phyloP scores from a whole-genome alignment of 2,888 invertebrate genomes.

The Trissolcus japonicus region DNA sequence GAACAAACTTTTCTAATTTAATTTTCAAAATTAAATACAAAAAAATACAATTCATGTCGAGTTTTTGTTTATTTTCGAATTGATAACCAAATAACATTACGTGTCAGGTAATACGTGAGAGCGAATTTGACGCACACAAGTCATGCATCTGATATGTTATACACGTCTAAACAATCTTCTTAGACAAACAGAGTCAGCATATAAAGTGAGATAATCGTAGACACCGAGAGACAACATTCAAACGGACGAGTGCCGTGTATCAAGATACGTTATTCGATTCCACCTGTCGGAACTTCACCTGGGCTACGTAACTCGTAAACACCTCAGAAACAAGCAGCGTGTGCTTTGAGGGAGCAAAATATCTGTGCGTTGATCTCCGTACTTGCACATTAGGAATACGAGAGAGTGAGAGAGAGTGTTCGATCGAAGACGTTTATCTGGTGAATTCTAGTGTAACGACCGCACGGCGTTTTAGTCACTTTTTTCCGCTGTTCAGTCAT shows the following conservation, averaged over 20 bases:
- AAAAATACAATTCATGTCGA: no score
- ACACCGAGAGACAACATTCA: conserved; percentile 45
- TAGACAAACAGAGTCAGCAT: conserved; percentile 21
- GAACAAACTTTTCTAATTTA: neutral
- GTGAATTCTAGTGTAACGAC: conserved; percentile 37
- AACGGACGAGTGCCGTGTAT: conserved; percentile 48
- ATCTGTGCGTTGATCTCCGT: conserved; percentile 36
- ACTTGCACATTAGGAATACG: conserved; percentile 40
- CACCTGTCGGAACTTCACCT: conserved; percentile 60
- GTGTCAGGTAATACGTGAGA: neutral
- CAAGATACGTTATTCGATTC: conserved; percentile 59
- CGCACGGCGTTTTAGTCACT: conserved; percentile 23
- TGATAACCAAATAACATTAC: neutral
- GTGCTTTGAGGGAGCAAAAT: conserved; percentile 39
- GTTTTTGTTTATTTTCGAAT: no score
- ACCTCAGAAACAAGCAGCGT: conserved; percentile 47
- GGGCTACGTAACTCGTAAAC: conserved; percentile 56
- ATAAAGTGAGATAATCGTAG: conserved; percentile 52
- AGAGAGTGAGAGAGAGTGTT: conserved; percentile 17
- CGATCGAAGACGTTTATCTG: conserved; percentile 39
- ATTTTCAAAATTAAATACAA: neutral
- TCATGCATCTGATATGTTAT: conserved; percentile 26
- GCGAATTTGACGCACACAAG: conserved; percentile 5
- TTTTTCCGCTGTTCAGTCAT: conserved; percentile 6
- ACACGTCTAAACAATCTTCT: conserved; percentile 50